A percentile compares a stretch with the other conserved stretches of the same genome.
Conservation (phyloP, 2,797 vertebrate genomes). For the Falco cherrug region DNA sequence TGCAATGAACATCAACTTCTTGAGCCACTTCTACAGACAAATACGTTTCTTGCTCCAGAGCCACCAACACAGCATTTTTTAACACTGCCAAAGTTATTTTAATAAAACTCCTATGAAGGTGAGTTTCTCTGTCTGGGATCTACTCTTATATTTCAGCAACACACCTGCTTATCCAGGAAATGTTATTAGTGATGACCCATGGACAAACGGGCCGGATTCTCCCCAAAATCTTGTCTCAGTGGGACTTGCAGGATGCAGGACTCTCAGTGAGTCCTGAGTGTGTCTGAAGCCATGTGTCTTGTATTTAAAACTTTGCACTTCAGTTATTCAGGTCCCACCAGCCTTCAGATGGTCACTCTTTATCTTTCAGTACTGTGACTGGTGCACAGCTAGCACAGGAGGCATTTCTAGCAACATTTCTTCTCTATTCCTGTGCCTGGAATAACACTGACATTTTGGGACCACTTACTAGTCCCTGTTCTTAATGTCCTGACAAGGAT, state of each 20-base stretch:
- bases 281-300: background rate
- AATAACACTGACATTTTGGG: conserved; percentile 17
- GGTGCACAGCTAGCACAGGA: background rate
- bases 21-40: background rate
- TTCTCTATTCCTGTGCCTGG: background rate
- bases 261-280: background rate
- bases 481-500: conserved; percentile 47
- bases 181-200: background rate
- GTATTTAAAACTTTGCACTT: background rate
- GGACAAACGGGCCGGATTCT: background rate
- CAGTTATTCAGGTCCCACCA: background rate
- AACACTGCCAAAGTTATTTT: background rate
- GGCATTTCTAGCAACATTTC: background rate
- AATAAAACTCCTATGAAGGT: background rate
- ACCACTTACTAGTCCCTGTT: conserved; percentile 19
- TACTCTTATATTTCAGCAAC: background rate
- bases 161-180: background rate
- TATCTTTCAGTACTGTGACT: background rate
- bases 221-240: background rate
- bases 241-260: background rate
- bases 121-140: background rate
- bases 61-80: background rate
- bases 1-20: background rate
- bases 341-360: background rate
- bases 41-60: background rate